A percentile compares a stretch with the other conserved stretches of the same genome.
Evolutionary conservation across 2,797 vertebrate species (phyloP).

Genomic region (Sparidentex hasta): DNA sequence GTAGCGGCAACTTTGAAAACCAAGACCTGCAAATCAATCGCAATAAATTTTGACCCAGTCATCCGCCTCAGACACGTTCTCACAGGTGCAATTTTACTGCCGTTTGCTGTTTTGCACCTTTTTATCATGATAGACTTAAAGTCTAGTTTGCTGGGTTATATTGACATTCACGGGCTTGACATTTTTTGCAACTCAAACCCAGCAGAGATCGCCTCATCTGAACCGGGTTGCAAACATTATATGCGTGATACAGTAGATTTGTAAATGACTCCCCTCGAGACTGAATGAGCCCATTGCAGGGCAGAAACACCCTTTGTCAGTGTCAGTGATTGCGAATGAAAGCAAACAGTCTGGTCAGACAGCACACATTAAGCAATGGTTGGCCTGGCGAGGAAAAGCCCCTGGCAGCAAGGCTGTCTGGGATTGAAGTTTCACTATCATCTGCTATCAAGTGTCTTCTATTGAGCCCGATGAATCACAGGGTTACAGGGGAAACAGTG

Average conservation of each 20-base stretch:
- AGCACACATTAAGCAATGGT: slow-evolving; percentile 63
- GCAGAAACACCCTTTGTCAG: slow-evolving; percentile 40
- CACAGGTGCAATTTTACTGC: slow-evolving; percentile 26
- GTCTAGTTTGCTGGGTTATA: neutral
- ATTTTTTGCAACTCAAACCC: neutral
- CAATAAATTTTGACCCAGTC: slow-evolving; percentile 7
- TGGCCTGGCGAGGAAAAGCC: slow-evolving; percentile 75
- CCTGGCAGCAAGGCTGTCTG: slow-evolving; percentile 78
- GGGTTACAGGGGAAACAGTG: slow-evolving; percentile 79
- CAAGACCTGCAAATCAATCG: neutral
- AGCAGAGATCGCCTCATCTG: neutral
- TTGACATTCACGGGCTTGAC: neutral
- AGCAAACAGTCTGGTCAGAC: slow-evolving; percentile 61
- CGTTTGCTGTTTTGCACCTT: neutral
- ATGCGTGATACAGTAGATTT: slow-evolving; percentile 39
- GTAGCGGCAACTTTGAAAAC: slow-evolving; percentile 20
- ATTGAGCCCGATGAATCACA: slow-evolving; percentile 78
- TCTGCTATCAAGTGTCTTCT: slow-evolving; percentile 79
- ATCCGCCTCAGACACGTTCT: slow-evolving; percentile 12
- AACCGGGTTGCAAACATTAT: slow-evolving; percentile 16
- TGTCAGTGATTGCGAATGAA: slow-evolving; percentile 34
- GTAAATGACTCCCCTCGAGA: slow-evolving; percentile 33
- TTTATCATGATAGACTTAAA: neutral
- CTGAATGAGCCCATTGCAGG: slow-evolving; percentile 59
- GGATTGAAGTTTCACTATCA: slow-evolving; percentile 79